Percentiles rank a stretch among this genome's conserved stretches.
Conservation (phyloP, 2,797 vertebrate genomes). For the Ctenopoma multispine region DNA sequence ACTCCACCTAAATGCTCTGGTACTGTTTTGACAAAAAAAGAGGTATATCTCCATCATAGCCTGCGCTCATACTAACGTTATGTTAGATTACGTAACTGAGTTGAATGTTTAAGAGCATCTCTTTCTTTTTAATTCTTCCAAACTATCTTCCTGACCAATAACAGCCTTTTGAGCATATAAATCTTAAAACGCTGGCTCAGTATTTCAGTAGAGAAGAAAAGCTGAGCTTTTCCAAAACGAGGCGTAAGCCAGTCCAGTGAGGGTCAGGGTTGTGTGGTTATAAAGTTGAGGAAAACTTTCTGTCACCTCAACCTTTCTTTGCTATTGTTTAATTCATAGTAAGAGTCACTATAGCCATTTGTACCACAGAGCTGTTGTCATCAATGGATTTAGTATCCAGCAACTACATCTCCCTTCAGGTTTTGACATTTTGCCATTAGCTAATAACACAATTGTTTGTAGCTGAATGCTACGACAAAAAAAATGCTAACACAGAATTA, state of each 20-base stretch:
- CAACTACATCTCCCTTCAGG: background rate
- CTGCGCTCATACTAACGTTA: background rate
- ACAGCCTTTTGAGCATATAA: background rate
- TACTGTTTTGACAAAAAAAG: slow-evolving; percentile 5
- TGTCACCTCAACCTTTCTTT: too few species aligned
- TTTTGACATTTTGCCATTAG: background rate
- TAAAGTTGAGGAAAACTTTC: background rate
- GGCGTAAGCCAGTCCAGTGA: background rate
- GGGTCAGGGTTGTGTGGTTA: background rate
- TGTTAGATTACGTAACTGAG: background rate
- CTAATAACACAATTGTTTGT: too few species aligned
- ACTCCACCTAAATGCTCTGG: slow-evolving; percentile 32
- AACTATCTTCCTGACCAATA: background rate
- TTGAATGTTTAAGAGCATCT: background rate
- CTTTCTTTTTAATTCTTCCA: background rate
- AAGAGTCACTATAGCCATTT: too few species aligned
- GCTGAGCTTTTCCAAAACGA: too few species aligned
- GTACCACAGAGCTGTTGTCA: background rate
- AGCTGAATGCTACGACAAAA: background rate
- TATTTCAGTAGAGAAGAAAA: too few species aligned
- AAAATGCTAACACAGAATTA: too few species aligned
- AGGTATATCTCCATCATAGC: background rate
- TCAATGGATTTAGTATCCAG: too few species aligned
- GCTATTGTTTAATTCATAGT: too few species aligned
- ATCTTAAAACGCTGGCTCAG: background rate